Evolutionary conservation across 2,113 vertebrate species (phyloP).

Genomic region (Fulica atra): DNA sequence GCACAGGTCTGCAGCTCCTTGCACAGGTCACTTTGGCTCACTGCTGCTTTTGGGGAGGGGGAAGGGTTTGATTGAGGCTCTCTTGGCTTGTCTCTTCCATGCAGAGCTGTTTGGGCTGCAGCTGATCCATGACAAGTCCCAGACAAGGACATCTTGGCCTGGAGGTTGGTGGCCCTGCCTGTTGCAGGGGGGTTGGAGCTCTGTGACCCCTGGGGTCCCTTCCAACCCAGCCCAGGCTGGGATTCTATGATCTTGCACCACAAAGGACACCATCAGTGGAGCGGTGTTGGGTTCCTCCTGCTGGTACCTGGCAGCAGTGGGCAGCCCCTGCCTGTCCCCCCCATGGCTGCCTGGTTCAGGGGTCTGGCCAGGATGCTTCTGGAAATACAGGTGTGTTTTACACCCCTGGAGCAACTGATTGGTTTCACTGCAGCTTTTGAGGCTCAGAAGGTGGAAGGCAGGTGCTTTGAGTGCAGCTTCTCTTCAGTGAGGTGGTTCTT

Average conservation of each 20-base stretch:
- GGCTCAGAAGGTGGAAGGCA: not conserved
- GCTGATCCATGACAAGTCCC: not conserved
- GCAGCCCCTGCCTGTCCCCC: not conserved
- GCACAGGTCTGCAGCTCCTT: not conserved
- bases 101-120: accelerated
- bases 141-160: not conserved
- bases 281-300: not conserved
- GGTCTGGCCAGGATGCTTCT: not conserved
- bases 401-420: not conserved
- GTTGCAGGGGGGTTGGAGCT: no score
- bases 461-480: not conserved
- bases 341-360: not conserved
- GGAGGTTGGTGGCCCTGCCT: no score
- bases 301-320: not conserved
- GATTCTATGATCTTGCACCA: not conserved
- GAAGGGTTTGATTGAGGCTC: not conserved
- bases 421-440: not conserved
- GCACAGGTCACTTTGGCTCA: no score
- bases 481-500: not conserved
- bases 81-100: not conserved
- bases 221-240: no score
- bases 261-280: not conserved
- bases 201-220: no score
- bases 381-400: not conserved
- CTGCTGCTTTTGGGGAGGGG: not conserved